Conservation (phyloP, 2,113 vertebrate species). For the Takifugu flavidus region DNA sequence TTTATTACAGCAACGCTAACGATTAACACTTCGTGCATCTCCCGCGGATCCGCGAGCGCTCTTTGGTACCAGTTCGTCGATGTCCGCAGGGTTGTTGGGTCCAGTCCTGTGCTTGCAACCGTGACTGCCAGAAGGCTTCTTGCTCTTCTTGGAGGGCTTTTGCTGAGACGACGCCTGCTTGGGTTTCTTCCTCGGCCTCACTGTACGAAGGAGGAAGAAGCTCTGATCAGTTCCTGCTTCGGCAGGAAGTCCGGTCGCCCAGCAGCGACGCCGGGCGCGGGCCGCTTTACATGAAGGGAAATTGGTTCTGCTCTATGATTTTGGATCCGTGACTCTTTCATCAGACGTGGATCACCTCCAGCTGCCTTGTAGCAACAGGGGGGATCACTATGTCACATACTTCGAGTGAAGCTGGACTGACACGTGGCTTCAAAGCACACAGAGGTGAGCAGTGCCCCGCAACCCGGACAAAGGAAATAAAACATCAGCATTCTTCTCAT, state of each 20-base stretch:
- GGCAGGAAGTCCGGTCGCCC: too few species aligned
- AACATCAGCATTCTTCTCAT: conserved; percentile 47
- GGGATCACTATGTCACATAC: conserved; percentile 66
- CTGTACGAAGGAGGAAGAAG: conserved; percentile 66
- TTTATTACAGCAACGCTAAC: too few species aligned
- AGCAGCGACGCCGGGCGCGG: too few species aligned
- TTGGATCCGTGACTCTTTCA: conserved; percentile 1
- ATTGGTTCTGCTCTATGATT: too few species aligned
- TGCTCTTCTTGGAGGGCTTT: conserved; percentile 75
- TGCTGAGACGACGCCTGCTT: conserved; percentile 68
- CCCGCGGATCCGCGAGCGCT: too few species aligned
- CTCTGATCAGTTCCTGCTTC: background rate
- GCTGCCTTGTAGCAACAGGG: conserved; percentile 34
- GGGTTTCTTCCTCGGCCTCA: conserved; percentile 85
- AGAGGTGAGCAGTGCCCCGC: conserved; percentile 30
- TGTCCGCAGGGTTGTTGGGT: conserved; percentile 81
- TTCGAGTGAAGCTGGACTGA: conserved; percentile 53
- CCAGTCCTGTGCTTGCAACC: conserved; percentile 67
- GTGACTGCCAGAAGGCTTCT: conserved; percentile 75
- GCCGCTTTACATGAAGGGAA: too few species aligned
- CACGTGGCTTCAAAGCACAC: conserved; percentile 45
- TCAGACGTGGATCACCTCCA: background rate
- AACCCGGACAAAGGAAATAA: conserved; percentile 48
- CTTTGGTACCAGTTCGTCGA: conserved; percentile 90
- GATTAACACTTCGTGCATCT: too few species aligned